A percentile compares a stretch with the other conserved stretches of the same genome.
phyloP scores from a whole-genome alignment of 2,797 vertebrate genomes.

The Pantherophis vulpinus region DNA sequence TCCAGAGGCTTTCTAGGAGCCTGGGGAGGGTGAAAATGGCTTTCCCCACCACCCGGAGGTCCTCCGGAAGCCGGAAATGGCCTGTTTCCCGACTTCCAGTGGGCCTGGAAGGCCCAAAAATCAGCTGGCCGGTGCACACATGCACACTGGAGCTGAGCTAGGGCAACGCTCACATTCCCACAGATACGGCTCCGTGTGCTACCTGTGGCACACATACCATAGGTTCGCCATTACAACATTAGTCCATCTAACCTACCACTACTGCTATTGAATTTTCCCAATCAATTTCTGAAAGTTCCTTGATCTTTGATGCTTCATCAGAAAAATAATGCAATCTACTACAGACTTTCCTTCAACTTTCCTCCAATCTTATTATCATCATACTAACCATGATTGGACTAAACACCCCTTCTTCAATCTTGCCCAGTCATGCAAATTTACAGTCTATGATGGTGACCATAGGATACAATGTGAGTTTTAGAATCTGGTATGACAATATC shows the following conservation, averaged over 20 bases:
- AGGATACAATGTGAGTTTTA: not conserved
- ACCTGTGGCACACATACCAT: no score
- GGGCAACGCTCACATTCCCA: no score
- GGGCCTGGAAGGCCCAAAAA: no score
- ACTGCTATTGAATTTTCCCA: not conserved
- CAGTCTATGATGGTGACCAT: not conserved
- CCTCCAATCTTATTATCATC: not conserved
- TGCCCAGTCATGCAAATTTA: accelerated
- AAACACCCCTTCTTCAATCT: not conserved
- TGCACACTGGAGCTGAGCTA: no score
- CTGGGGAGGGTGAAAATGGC: no score
- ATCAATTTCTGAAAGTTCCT: not conserved
- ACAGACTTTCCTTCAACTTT: not conserved
- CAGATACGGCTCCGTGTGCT: no score
- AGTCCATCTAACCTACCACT: not conserved
- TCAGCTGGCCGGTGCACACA: no score
- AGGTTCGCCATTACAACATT: no score
- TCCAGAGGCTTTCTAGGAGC: no score
- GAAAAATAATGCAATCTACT: not conserved
- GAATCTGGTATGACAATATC: not conserved
- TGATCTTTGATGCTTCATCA: not conserved
- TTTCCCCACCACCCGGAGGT: no score
- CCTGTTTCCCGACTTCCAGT: no score
- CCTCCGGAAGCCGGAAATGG: no score
- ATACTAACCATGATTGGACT: not conserved